Evolutionary conservation across 2,113 vertebrate species (phyloP).

Genomic region (Silurus meridionalis): DNA sequence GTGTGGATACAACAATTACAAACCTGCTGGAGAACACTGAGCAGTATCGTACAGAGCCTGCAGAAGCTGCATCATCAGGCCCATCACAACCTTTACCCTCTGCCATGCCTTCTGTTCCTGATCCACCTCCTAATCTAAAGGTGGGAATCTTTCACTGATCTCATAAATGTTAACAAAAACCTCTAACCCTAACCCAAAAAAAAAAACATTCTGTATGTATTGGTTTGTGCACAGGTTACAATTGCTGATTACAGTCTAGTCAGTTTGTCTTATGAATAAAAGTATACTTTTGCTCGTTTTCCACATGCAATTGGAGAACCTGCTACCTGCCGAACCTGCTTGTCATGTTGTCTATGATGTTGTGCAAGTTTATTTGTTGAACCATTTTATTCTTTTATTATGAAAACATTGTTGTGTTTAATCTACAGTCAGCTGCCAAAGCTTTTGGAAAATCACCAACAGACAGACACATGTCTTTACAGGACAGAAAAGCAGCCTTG

Average conservation of each 20-base stretch:
- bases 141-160: slow-evolving; percentile 50
- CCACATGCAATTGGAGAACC: neutral
- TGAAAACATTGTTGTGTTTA: slow-evolving; percentile 29
- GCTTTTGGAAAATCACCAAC: slow-evolving; percentile 83
- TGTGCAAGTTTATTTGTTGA: neutral
- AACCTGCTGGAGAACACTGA: slow-evolving; percentile 91
- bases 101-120: slow-evolving; percentile 32
- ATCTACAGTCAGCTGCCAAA: slow-evolving; percentile 74
- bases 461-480: slow-evolving; percentile 91
- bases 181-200: no score
- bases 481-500: slow-evolving; percentile 90
- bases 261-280: neutral
- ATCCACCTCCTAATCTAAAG: slow-evolving; percentile 62
- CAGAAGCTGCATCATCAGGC: slow-evolving; percentile 52
- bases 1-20: slow-evolving; percentile 94
- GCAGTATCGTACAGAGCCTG: slow-evolving; percentile 55
- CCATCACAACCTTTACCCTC: slow-evolving; percentile 48
- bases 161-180: neutral
- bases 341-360: neutral
- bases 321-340: neutral
- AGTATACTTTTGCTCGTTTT: neutral
- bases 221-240: neutral
- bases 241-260: neutral
- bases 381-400: slow-evolving; percentile 16
- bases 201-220: neutral